Base-by-base conservation (phyloP, 2,888 invertebrate species). In the Melangyna quadrimaculata region DNA sequence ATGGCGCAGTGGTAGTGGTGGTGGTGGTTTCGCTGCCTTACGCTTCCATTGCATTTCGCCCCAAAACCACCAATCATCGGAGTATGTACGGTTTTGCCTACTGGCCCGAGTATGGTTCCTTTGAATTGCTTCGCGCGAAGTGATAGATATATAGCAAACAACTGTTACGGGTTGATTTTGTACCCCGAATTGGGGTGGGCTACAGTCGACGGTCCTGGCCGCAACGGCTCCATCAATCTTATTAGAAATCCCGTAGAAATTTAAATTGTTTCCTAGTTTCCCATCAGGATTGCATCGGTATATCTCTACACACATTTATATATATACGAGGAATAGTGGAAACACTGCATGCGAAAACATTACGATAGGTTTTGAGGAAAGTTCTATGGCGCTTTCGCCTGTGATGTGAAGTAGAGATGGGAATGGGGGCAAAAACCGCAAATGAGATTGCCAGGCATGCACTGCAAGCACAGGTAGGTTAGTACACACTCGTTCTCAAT, bases 241-340 rank as follows among this genome's bases (percentile, higher is more conserved):
- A 86, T 86, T 86, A 81, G 86, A 86, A 86, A 81, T 78, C 65
- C 67, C 77, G 86, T 70, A 72, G 73, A 81, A 84, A 78, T 81
- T 81, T 73, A 77, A 81, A 81, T 86, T 86, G 86, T 77, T 86
- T 81, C 77, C 69, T 32, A 75, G 51, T 84, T 43, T 27, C 19
- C 40, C 32, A 45, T 40, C 51, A 24, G 17, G 45, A 12, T 45
- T 19, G 9, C 27, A 51, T n/a, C 19, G 19, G 14, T 53, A 27
- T 24, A n/a, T 43, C 3, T 40, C 2, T 40, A 37, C 14, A 9
- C 24, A 37, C 37, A 9, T 24, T 22, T 7, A 9, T 35, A 37
- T 51, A 9, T 24, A 32, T 7, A 24, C 8, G n/a, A n/a, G 19
- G 14, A 63, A n/a, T 59, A n/a, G 61, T 27, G 24, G 32, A 29